phyloP scores from a whole-genome alignment of 2,888 invertebrate genomes.

The Gonocerus acuteangulatus region DNA sequence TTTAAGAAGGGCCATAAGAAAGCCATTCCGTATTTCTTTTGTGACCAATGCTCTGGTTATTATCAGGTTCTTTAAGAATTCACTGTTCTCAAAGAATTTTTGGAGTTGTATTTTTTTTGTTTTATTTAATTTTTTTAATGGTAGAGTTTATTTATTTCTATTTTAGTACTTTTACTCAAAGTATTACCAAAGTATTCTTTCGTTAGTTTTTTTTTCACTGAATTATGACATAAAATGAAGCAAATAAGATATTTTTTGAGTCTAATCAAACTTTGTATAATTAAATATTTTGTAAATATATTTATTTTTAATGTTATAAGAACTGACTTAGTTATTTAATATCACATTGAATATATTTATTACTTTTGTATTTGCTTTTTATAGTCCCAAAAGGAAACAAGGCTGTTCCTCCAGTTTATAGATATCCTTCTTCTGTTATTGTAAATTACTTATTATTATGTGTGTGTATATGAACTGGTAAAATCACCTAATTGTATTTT shows the following conservation, averaged over 20 bases:
- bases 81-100: background rate
- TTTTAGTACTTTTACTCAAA: background rate
- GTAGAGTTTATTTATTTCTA: background rate
- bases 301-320: conserved; percentile 32
- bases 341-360: conserved; percentile 30
- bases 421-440: conserved; percentile 15
- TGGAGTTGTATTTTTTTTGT: background rate
- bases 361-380: conserved; percentile 33
- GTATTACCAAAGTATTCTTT: conserved; percentile 6
- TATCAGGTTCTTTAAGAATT: background rate
- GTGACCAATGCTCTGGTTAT: background rate
- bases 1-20: background rate
- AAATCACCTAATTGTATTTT: conserved; percentile 27
- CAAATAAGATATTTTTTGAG: conserved; percentile 17
- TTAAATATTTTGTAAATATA: conserved; percentile 29
- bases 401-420: conserved; percentile 15
- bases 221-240: conserved; percentile 15
- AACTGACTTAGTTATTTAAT: conserved; percentile 32
- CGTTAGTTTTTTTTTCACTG: conserved; percentile 4
- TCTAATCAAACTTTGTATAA: conserved; percentile 28
- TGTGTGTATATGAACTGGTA: conserved; percentile 24
- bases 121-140: conserved; percentile 5
- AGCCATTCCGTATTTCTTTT: no score
- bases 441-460: conserved; percentile 11
- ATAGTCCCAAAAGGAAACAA: conserved; percentile 22